A percentile compares a stretch with the other conserved stretches of the same genome.
These are phyloP conservation scores for Oxyruncus cristatus DNA, from an alignment of 2,113 vertebrate species.

Conservation along the genomic window DNA sequence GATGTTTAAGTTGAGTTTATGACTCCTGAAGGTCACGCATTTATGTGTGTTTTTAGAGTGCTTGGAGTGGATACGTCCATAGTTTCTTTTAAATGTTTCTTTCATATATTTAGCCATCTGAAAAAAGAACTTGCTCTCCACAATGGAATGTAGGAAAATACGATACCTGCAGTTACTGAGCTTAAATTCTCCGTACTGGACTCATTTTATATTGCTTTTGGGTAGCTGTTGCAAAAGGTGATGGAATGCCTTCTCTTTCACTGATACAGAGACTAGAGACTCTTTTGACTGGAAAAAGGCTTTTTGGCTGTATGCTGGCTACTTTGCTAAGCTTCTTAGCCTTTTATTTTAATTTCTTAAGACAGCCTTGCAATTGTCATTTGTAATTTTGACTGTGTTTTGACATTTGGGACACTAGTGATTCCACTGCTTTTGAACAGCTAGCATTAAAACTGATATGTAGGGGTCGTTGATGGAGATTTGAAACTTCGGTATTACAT, in stretches of 20 bases:
- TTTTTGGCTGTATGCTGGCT: not conserved
- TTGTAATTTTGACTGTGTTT: not conserved
- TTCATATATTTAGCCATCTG: not conserved
- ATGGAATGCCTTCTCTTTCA: not conserved
- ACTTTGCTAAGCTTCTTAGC: not conserved
- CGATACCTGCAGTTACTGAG: not conserved
- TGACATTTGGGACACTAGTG: not conserved
- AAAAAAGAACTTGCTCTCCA: not conserved
- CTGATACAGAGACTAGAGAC: not conserved
- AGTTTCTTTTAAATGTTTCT: not conserved
- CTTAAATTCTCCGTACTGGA: not conserved
- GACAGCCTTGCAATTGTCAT: not conserved
- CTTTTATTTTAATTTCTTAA: not conserved
- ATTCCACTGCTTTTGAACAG: not conserved
- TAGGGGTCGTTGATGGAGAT: not conserved
- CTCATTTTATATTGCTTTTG: not conserved
- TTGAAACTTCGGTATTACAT: not conserved
- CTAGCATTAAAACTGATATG: not conserved
- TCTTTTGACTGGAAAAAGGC: not conserved
- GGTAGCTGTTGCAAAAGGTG: not conserved
- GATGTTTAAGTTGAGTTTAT: conserved; percentile 3
- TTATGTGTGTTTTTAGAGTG: not conserved
- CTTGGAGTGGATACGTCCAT: not conserved
- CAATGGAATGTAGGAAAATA: not conserved
- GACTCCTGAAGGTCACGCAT: not conserved